These are phyloP conservation scores for Enoplosus armatus DNA, from an alignment of 2,797 vertebrate genomes.

Conservation along the genomic window DNA sequence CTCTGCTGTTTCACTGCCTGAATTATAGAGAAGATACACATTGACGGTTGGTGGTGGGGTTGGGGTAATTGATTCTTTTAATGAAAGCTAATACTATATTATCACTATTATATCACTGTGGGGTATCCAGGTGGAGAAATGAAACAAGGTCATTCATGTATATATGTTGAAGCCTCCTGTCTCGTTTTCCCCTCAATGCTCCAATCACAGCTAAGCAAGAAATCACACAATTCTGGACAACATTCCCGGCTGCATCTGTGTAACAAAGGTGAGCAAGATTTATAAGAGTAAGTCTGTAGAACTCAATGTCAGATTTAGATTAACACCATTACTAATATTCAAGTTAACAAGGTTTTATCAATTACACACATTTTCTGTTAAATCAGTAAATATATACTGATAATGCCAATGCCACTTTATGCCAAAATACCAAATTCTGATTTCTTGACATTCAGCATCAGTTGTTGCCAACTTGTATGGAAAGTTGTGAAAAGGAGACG, in stretches of 20 bases:
- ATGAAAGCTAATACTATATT: constrained; percentile 18
- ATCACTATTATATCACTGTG: constrained; percentile 11
- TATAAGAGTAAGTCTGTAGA: not conserved
- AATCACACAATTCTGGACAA: not conserved
- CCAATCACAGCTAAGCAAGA: constrained; percentile 4
- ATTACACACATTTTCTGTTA: no score
- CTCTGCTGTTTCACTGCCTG: constrained; percentile 53
- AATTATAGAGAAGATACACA: constrained; percentile 66
- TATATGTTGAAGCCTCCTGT: not conserved
- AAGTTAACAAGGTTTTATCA: no score
- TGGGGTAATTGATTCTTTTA: constrained; percentile 40
- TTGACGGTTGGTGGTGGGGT: constrained; percentile 17
- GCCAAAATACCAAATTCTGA: constrained; percentile 12
- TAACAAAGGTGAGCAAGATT: not conserved
- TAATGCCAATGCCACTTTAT: no score
- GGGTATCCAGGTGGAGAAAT: not conserved
- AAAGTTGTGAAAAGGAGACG: constrained; percentile 30
- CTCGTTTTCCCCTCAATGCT: not conserved
- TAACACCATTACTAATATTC: not conserved
- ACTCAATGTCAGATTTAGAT: not conserved
- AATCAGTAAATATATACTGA: no score
- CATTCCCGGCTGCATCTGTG: not conserved
- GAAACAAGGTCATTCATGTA: constrained; percentile 30
- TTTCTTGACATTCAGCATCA: constrained; percentile 37
- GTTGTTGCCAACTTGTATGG: constrained; percentile 5